A percentile compares a stretch with the other conserved stretches of the same genome.
Conservation (phyloP, 1,140 invertebrate species). For the Coboldia fuscipes region DNA sequence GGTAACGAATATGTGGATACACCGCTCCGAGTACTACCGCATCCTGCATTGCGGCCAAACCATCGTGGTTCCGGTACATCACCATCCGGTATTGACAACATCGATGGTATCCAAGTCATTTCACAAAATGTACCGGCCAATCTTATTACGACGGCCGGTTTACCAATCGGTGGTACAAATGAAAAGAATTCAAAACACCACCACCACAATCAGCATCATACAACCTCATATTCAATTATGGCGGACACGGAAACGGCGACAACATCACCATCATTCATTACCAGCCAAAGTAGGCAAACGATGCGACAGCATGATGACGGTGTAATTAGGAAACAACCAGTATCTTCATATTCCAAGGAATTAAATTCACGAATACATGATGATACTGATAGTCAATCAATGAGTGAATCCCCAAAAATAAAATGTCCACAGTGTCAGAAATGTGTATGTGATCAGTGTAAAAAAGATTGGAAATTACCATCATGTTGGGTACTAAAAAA, state of each 20-base stretch:
- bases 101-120: no score
- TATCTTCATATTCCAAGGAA: no score
- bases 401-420: conserved; percentile 25
- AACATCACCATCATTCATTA: no score
- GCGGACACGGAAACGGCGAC: no score
- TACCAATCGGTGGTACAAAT: no score
- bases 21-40: conserved; percentile 28
- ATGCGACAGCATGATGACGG: no score
- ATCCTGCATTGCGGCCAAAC: background rate
- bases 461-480: conserved; percentile 59
- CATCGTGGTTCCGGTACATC: background rate
- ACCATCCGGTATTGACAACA: conserved; percentile 1
- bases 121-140: background rate
- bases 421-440: conserved; percentile 66
- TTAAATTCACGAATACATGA: no score
- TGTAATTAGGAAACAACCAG: no score
- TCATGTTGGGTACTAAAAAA: conserved; percentile 72
- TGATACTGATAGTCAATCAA: background rate
- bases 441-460: conserved; percentile 72
- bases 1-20: conserved; percentile 74
- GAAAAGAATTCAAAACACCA: no score
- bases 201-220: no score
- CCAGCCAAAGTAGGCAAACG: conserved; percentile 6
- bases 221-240: no score
- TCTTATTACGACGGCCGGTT: conserved; percentile 6